A percentile compares a stretch with the other conserved stretches of the same genome.
Conservation (phyloP, 2,888 invertebrate genomes). For the Flexamia atlantica region DNA sequence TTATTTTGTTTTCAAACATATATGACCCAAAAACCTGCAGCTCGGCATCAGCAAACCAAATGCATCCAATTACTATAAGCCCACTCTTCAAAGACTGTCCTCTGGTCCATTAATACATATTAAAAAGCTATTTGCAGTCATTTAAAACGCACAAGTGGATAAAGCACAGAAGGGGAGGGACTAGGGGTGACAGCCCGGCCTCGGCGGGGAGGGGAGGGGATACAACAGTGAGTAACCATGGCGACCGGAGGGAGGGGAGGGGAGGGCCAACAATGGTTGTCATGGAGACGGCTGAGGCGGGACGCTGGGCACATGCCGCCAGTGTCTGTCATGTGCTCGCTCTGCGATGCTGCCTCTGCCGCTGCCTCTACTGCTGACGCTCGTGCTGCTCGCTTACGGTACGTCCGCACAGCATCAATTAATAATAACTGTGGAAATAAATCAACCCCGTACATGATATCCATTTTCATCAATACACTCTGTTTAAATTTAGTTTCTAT, state of each 20-base stretch:
- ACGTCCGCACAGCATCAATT: constrained; percentile 14
- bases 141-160: constrained; percentile 38
- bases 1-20: background rate
- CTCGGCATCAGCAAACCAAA: background rate
- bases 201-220: background rate
- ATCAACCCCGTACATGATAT: too few species aligned
- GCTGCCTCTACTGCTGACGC: constrained; percentile 33
- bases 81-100: background rate
- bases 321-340: constrained; percentile 51
- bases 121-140: constrained; percentile 45
- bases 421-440: too few species aligned
- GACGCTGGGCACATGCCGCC: background rate
- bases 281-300: background rate
- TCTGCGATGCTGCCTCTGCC: constrained; percentile 36
- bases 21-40: background rate
- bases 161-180: background rate
- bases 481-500: too few species aligned
- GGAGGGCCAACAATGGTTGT: constrained; percentile 43
- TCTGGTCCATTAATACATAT: constrained; percentile 23
- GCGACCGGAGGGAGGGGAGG: background rate
- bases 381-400: constrained; percentile 22
- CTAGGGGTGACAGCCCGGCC: background rate
- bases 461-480: too few species aligned
- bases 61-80: background rate
- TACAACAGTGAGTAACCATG: background rate